phyloP scores from a whole-genome alignment of 2,888 invertebrate species.

The Allacma fusca region DNA sequence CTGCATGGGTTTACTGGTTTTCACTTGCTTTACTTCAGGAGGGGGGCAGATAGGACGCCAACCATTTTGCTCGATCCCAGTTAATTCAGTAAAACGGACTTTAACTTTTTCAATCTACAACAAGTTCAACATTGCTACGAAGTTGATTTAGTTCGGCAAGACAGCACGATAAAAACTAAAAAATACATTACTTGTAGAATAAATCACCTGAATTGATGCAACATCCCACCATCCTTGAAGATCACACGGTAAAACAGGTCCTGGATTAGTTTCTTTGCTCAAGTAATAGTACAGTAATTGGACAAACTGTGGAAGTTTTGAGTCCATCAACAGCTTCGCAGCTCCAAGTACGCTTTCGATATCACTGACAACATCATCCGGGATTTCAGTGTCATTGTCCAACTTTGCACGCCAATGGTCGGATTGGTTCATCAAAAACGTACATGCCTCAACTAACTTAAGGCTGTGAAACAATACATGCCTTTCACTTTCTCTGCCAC shows the following conservation, averaged over 20 bases:
- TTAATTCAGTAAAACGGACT: constrained; percentile 41
- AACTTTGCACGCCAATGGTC: constrained; percentile 43
- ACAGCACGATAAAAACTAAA: too few relatives aligned
- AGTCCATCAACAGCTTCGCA: constrained; percentile 53
- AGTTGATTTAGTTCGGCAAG: too few relatives aligned
- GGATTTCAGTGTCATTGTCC: constrained; percentile 34
- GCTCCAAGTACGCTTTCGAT: constrained; percentile 53
- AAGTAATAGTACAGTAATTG: constrained; percentile 57
- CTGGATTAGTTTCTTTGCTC: constrained; percentile 45
- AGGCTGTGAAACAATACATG: constrained; percentile 46
- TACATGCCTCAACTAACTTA: constrained; percentile 49
- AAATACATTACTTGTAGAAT: too few relatives aligned
- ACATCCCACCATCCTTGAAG: constrained; percentile 61
- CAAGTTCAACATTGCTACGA: too few relatives aligned
- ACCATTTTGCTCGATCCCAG: constrained; percentile 35
- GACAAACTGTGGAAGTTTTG: constrained; percentile 59
- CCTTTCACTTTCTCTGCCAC: too few relatives aligned
- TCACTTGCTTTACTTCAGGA: neutral
- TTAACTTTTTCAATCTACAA: constrained; percentile 50
- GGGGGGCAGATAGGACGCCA: constrained; percentile 40
- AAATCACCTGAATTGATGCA: constrained; percentile 54
- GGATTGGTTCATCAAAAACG: constrained; percentile 32
- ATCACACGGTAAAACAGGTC: constrained; percentile 54
- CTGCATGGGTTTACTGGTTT: neutral
- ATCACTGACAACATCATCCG: constrained; percentile 53